Conservation (phyloP, 2,888 invertebrate species). For the Sarcophaga carnaria region DNA sequence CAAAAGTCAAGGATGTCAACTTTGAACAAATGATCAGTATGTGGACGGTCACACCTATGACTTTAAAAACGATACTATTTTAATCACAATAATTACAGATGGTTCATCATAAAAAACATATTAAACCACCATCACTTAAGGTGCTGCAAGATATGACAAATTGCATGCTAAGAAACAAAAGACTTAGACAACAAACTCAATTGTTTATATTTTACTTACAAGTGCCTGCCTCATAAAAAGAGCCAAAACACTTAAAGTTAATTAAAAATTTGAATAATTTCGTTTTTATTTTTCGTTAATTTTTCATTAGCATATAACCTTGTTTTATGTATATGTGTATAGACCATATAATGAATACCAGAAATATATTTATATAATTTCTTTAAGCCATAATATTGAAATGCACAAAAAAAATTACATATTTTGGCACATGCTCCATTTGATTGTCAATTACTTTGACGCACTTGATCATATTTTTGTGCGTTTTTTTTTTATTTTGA, state of each 20-base stretch:
- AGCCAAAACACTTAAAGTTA: not conserved
- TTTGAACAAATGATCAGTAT: too few relatives aligned
- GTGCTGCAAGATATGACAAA: too few relatives aligned
- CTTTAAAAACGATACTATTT: too few relatives aligned
- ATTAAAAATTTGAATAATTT: not conserved
- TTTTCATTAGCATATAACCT: constrained; percentile 14
- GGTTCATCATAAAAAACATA: too few relatives aligned
- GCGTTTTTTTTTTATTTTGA: not conserved
- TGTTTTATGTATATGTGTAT: constrained; percentile 3
- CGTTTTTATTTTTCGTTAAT: not conserved
- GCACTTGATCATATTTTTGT: not conserved
- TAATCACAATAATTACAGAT: too few relatives aligned
- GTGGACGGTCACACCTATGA: too few relatives aligned
- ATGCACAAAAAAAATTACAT: constrained; percentile 25
- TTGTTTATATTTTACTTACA: too few relatives aligned
- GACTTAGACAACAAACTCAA: too few relatives aligned
- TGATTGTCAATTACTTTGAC: constrained; percentile 22
- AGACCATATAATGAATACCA: not conserved
- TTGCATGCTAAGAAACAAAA: too few relatives aligned
- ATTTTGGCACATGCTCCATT: constrained; percentile 33
- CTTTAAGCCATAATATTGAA: constrained; percentile 23
- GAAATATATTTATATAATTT: constrained; percentile 40
- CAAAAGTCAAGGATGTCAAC: too few relatives aligned
- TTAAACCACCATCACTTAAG: too few relatives aligned
- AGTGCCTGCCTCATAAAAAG: not conserved